These are phyloP conservation scores for Pollenia amentaria DNA, from an alignment of 2,888 invertebrate genomes.

Conservation along the genomic window DNA sequence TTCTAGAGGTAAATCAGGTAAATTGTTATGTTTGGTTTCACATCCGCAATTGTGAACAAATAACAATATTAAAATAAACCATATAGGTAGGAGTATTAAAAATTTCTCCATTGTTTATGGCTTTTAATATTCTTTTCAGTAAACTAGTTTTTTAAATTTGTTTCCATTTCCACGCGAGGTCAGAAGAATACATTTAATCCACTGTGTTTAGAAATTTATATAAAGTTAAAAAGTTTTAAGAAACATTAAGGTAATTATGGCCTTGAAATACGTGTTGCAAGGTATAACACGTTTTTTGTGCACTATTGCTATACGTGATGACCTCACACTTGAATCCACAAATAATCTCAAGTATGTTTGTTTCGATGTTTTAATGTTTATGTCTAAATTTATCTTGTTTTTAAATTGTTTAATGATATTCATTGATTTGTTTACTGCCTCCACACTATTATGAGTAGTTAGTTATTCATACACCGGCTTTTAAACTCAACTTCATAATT, in stretches of 20 bases:
- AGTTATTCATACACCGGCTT: conserved; percentile 64
- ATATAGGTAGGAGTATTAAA: conserved; percentile 52
- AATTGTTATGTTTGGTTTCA: conserved; percentile 60
- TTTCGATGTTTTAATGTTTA: neutral
- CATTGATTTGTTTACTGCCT: conserved; percentile 56
- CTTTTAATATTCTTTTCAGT: conserved; percentile 31
- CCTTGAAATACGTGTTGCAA: conserved; percentile 62
- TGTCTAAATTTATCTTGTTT: conserved; percentile 26
- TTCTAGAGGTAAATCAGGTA: conserved; percentile 88
- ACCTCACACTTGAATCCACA: conserved; percentile 67
- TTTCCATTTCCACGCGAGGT: conserved; percentile 48
- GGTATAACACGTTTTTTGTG: conserved; percentile 61
- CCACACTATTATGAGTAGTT: conserved; percentile 24
- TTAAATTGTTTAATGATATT: conserved; percentile 21
- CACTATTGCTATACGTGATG: conserved; percentile 50
- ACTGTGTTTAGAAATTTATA: conserved; percentile 27
- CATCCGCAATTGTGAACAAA: conserved; percentile 47
- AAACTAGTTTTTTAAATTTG: conserved; percentile 58
- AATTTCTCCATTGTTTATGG: conserved; percentile 67
- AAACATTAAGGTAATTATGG: conserved; percentile 20
- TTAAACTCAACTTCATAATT: conserved; percentile 30
- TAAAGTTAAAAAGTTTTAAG: neutral
- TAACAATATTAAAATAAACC: conserved; percentile 35
- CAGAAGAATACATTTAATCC: conserved; percentile 4
- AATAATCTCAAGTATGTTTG: conserved; percentile 23